A percentile compares a stretch with the other conserved stretches of the same genome.
These are phyloP conservation scores for Zygaena filipendulae DNA, from an alignment of 2,888 invertebrate genomes.

Conservation along the genomic window DNA sequence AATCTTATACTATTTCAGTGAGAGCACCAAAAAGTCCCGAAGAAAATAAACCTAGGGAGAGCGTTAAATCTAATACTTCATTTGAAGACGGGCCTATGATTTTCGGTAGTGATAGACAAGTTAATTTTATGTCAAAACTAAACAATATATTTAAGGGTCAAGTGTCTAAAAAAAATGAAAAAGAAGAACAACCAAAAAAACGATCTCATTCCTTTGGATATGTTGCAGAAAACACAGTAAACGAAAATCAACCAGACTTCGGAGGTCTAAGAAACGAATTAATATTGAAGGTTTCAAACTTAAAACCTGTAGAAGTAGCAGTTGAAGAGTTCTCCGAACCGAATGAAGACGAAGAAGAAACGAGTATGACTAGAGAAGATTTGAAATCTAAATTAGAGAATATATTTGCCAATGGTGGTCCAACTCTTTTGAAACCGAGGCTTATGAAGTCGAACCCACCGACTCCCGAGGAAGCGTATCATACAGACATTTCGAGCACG, in stretches of 20 bases:
- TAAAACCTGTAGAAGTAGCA: slow-evolving; percentile 32
- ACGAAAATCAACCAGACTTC: slow-evolving; percentile 33
- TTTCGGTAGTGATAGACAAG: slow-evolving; percentile 42
- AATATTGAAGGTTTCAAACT: slow-evolving; percentile 26
- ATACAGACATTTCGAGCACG: slow-evolving; percentile 36
- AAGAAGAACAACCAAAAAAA: slow-evolving; percentile 34
- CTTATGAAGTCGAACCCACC: slow-evolving; percentile 46
- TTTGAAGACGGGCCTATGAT: slow-evolving; percentile 34
- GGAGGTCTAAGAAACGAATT: slow-evolving; percentile 48
- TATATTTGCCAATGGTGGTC: slow-evolving; percentile 46
- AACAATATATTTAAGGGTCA: slow-evolving; percentile 49
- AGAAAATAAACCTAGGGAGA: slow-evolving; percentile 28
- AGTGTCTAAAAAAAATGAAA: slow-evolving; percentile 30
- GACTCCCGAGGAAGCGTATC: slow-evolving; percentile 44
- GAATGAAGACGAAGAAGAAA: slow-evolving; percentile 29
- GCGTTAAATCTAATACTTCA: slow-evolving; percentile 33
- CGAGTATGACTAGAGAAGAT: slow-evolving; percentile 39
- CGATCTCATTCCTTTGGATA: slow-evolving; percentile 51
- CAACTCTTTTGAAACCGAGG: slow-evolving; percentile 36
- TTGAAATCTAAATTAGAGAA: slow-evolving; percentile 51
- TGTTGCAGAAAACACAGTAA: slow-evolving; percentile 29
- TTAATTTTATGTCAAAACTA: slow-evolving; percentile 52
- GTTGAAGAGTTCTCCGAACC: slow-evolving; percentile 21
- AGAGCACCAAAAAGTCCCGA: slow-evolving; percentile 22
- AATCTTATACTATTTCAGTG: slow-evolving; percentile 25